Percentiles rank a stretch among this genome's conserved stretches.
Evolutionary conservation across 2,113 vertebrate species (phyloP).

Genomic region (Pluvianellus socialis): DNA sequence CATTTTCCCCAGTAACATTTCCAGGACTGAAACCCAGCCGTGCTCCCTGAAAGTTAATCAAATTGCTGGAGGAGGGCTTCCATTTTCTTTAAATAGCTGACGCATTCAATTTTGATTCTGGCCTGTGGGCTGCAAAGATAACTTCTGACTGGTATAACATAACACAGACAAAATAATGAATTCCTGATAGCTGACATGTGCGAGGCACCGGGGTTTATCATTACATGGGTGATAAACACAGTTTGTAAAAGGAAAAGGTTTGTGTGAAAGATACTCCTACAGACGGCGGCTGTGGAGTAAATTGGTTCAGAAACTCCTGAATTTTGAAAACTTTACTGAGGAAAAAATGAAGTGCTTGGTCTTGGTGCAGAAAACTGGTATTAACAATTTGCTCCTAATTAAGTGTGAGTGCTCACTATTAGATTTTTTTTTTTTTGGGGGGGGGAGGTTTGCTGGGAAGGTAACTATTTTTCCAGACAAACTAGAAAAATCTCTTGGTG

Average conservation of each 20-base stretch:
- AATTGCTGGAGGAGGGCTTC: conserved; percentile 67
- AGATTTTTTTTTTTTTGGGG: not conserved
- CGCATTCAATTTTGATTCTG: conserved; percentile 75
- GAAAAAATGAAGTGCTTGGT: not conserved
- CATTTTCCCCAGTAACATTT: not conserved
- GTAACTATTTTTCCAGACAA: not conserved
- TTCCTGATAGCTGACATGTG: conserved; percentile 85
- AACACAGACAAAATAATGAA: conserved; percentile 83
- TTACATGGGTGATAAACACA: conserved; percentile 28
- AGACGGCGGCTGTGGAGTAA: not conserved
- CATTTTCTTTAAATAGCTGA: conserved; percentile 84
- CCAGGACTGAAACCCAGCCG: not conserved
- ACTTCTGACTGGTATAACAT: conserved; percentile 80
- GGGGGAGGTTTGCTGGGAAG: not conserved
- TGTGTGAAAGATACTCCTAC: conserved; percentile 15
- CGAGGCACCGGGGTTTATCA: conserved; percentile 46
- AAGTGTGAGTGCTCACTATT: not conserved
- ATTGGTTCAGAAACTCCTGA: not conserved
- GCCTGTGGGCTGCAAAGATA: conserved; percentile 77
- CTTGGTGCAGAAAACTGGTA: not conserved
- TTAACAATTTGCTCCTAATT: not conserved
- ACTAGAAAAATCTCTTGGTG: not conserved
- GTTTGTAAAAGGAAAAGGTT: conserved; percentile 36
- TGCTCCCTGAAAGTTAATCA: conserved; percentile 61
- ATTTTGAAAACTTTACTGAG: not conserved